A percentile compares a stretch with the other conserved stretches of the same genome.
Evolutionary conservation across 64 coral and sea anemone genomes (phyloP).

Genomic region (Dendrophyllia cribrosa): DNA sequence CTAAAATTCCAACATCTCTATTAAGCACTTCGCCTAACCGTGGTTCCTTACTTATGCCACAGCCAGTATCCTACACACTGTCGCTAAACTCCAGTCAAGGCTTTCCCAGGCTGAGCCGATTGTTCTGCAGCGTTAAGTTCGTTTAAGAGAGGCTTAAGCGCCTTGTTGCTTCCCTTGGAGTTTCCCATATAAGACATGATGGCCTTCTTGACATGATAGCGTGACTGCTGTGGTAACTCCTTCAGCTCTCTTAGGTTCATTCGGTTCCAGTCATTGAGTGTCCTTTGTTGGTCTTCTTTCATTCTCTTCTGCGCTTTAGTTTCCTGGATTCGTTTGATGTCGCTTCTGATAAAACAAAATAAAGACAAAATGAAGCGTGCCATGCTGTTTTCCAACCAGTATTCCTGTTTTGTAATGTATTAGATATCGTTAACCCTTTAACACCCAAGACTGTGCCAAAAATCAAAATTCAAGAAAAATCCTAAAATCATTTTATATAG

Average conservation of each 20-base stretch:
- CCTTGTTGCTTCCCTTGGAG: slow-evolving; percentile 74
- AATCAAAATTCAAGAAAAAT: no score
- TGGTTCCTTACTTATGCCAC: no score
- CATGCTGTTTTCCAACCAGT: no score
- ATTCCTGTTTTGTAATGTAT: no score
- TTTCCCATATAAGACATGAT: slow-evolving; percentile 80
- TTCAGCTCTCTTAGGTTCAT: slow-evolving; percentile 86
- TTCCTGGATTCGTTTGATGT: slow-evolving; percentile 58
- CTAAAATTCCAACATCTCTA: no score
- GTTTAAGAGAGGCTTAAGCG: slow-evolving; percentile 63
- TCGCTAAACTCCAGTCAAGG: neutral
- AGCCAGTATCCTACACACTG: no score
- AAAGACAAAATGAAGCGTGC: neutral
- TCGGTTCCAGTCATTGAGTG: slow-evolving; percentile 86
- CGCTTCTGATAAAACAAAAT: slow-evolving; percentile 14
- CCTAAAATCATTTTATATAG: no score
- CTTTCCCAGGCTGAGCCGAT: neutral
- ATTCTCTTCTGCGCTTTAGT: slow-evolving; percentile 59
- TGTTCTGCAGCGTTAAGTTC: slow-evolving; percentile 31
- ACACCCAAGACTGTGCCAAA: no score
- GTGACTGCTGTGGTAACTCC: slow-evolving; percentile 71
- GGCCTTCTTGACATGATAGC: slow-evolving; percentile 87
- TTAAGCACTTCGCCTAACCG: no score
- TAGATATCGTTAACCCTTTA: no score
- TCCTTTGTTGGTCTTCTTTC: slow-evolving; percentile 71